Base-by-base conservation (phyloP, 2,888 invertebrate species). In the Dryomyza anilis region DNA sequence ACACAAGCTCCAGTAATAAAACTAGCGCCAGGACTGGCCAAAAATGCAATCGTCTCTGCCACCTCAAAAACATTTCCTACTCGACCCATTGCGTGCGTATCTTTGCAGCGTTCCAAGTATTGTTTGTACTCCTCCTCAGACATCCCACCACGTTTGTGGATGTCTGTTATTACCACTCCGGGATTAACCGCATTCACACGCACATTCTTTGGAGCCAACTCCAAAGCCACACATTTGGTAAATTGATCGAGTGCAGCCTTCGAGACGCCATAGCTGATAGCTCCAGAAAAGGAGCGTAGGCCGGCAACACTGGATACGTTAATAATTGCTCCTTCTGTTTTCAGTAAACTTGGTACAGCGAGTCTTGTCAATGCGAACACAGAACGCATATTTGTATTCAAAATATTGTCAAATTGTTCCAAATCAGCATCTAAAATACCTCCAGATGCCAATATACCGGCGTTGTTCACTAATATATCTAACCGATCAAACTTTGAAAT, bases 281-380 rank as follows among this genome's bases (percentile, higher is more conserved):
- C 89, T 62, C 91, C 91, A 0, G 95, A 89, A 77, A 96, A 96
- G 67, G 96, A 88, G 81, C 96, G 86, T 16, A 94, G 76, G 6
- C 97, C 97, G 69, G 91, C 91, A 0, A 96, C 93, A 81, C 96
- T 96, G 12, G 96, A 96, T 0, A 98, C 93, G 82, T 98, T 98
- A 0, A 98, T 94, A 72, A 96, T 89, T 71, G 88, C 91, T 19
- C 95, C 95, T 81, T 93, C 90, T 0, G 88, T 87, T 82, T 88
- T 85, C 3, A 92, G 85, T 2, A 97, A 85, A 83, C 95, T 87
- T 0, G 96, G 96, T 0, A 90, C 88, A 14, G 93, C 92, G 61
- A 95, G 81, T 87, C 90, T 91, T 0, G 94, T 95, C 66, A 96
- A 80, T 67, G 91, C 85, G 74, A 91, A 91, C 0, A 91, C 85